Evolutionary conservation across 2,888 invertebrate species (phyloP).

Genomic region (Cremastinae sp.): DNA sequence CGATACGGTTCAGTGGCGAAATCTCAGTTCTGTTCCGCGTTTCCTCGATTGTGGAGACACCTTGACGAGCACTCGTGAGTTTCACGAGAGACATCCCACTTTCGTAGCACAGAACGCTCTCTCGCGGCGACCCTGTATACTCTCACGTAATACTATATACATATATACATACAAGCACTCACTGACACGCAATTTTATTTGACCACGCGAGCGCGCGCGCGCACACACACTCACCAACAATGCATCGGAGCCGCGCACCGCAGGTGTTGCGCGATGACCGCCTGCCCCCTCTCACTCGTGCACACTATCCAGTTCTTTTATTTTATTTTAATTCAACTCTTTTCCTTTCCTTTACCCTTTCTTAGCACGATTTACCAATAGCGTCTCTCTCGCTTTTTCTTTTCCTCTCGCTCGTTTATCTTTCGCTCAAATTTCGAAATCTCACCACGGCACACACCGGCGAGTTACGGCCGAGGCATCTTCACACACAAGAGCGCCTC

Average conservation of each 20-base stretch:
- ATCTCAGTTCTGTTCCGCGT: constrained; percentile 13
- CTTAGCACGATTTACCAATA: constrained; percentile 30
- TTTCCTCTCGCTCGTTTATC: constrained; percentile 31
- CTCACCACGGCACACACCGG: constrained; percentile 53
- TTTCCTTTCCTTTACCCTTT: constrained; percentile 29
- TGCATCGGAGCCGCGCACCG: constrained; percentile 71
- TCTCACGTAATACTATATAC: constrained; percentile 44
- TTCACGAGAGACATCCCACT: constrained; percentile 22
- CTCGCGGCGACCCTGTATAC: constrained; percentile 49
- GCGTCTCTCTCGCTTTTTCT: constrained; percentile 18
- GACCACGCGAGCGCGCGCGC: constrained; percentile 57
- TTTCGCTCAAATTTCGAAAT: constrained; percentile 47
- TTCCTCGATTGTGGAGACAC: constrained; percentile 12
- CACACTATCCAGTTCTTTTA: constrained; percentile 24
- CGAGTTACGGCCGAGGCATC: constrained; percentile 52
- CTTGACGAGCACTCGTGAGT: constrained; percentile 23
- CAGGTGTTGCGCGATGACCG: constrained; percentile 69
- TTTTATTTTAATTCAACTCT: constrained; percentile 43
- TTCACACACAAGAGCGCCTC: constrained; percentile 37
- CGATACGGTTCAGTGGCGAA: constrained; percentile 4
- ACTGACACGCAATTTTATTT: constrained; percentile 50
- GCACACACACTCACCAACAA: constrained; percentile 72
- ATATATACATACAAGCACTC: constrained; percentile 7
- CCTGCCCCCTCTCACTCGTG: constrained; percentile 40
- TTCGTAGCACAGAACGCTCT: constrained; percentile 24